Percentiles rank a stretch among this genome's conserved stretches.
phyloP scores from a whole-genome alignment of 2,888 invertebrate species.

The Pseudococcus viburni region DNA sequence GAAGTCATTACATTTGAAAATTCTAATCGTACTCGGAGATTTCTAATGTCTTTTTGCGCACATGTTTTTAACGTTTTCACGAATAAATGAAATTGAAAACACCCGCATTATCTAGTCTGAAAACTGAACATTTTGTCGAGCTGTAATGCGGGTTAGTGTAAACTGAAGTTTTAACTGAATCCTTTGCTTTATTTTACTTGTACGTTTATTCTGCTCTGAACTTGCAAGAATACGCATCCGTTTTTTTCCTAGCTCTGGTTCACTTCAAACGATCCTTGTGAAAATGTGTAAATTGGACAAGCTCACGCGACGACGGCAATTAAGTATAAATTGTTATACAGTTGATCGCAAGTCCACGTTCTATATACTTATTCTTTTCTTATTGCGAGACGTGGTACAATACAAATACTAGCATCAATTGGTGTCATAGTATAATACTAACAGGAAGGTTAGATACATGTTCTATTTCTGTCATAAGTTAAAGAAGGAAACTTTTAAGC shows the following conservation, averaged over 20 bases:
- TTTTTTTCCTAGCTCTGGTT: neutral
- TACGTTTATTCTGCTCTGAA: slow-evolving; percentile 33
- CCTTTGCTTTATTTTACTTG: slow-evolving; percentile 56
- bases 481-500: slow-evolving; percentile 51
- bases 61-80: slow-evolving; percentile 56
- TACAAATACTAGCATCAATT: slow-evolving; percentile 3
- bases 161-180: slow-evolving; percentile 59
- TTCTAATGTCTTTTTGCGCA: slow-evolving; percentile 58
- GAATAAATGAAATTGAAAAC: slow-evolving; percentile 60
- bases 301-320: neutral
- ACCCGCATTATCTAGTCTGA: slow-evolving; percentile 59
- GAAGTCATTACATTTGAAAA: slow-evolving; percentile 48
- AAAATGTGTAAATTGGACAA: slow-evolving; percentile 39
- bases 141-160: slow-evolving; percentile 61
- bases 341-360: neutral
- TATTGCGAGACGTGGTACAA: neutral
- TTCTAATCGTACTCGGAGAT: slow-evolving; percentile 32
- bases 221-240: slow-evolving; percentile 40
- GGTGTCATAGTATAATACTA: slow-evolving; percentile 29
- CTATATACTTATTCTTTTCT: neutral
- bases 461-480: slow-evolving; percentile 53
- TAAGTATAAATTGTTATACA: neutral
- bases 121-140: slow-evolving; percentile 30
- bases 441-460: slow-evolving; percentile 20
- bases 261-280: slow-evolving; percentile 7